Evolutionary conservation across 2,113 vertebrate species (phyloP).

Genomic region (Mustelus asterias): DNA sequence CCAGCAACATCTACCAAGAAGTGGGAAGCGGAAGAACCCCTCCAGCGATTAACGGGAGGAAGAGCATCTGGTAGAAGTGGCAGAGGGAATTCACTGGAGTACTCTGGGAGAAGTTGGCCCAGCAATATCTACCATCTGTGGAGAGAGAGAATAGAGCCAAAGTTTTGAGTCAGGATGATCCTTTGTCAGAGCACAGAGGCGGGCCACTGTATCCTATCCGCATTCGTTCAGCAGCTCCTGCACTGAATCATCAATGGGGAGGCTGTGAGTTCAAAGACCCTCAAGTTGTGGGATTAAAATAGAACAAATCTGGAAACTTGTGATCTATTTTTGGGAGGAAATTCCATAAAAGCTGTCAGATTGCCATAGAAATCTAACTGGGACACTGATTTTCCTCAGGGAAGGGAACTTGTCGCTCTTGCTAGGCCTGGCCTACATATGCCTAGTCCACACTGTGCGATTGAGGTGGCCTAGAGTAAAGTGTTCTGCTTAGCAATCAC

Average conservation of each 20-base stretch:
- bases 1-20: too few species aligned
- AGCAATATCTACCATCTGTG: too few species aligned
- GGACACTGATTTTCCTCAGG: background rate
- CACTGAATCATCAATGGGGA: background rate
- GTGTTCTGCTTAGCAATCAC: background rate
- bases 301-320: background rate
- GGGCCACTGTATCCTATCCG: background rate
- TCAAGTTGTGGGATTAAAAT: background rate
- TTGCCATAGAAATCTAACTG: background rate
- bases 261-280: background rate
- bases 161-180: too few species aligned
- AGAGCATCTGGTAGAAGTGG: too few species aligned
- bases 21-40: too few species aligned
- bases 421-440: background rate
- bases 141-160: too few species aligned
- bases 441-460: background rate
- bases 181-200: background rate
- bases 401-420: background rate
- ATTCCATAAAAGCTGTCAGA: background rate
- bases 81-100: too few species aligned
- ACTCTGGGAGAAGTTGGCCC: too few species aligned
- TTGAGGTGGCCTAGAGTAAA: background rate
- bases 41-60: too few species aligned
- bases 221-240: background rate
- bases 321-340: background rate